These are phyloP conservation scores for Drosophila malerkotliana DNA, from an alignment of 1,140 invertebrate genomes.

Conservation along the genomic window DNA sequence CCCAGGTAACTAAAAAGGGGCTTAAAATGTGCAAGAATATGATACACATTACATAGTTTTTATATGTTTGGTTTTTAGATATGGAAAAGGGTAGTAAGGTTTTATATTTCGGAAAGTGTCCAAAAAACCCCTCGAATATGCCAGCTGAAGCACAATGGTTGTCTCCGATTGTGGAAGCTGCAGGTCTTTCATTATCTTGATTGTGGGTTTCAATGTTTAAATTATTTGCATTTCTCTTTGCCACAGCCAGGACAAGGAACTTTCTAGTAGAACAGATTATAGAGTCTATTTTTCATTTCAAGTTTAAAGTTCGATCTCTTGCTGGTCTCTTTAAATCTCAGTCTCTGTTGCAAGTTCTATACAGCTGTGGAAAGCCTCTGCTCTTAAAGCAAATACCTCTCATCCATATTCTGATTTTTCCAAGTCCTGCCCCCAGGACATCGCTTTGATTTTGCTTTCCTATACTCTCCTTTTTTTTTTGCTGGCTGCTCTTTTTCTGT, in stretches of 20 bases:
- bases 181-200: constrained; percentile 35
- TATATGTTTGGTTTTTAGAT: background rate
- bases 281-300: background rate
- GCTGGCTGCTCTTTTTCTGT: constrained; percentile 34
- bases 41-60: background rate
- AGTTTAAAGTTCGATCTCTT: background rate
- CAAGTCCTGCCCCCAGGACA: constrained; percentile 13
- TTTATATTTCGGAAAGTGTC: background rate
- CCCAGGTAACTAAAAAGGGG: background rate
- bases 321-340: background rate
- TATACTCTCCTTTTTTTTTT: constrained; percentile 15
- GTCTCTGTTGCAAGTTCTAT: background rate
- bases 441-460: constrained; percentile 40
- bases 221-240: constrained; percentile 15
- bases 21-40: background rate
- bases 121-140: background rate
- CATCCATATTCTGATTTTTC: background rate
- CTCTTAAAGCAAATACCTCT: background rate
- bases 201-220: constrained; percentile 36
- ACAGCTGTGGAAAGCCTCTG: background rate
- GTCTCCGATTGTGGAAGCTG: background rate
- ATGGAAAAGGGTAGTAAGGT: background rate
- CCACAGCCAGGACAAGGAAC: background rate
- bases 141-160: background rate
- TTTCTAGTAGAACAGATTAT: background rate